Evolutionary conservation across 2,113 vertebrate species (phyloP).

Genomic region (human (Homo sapiens)): DNA sequence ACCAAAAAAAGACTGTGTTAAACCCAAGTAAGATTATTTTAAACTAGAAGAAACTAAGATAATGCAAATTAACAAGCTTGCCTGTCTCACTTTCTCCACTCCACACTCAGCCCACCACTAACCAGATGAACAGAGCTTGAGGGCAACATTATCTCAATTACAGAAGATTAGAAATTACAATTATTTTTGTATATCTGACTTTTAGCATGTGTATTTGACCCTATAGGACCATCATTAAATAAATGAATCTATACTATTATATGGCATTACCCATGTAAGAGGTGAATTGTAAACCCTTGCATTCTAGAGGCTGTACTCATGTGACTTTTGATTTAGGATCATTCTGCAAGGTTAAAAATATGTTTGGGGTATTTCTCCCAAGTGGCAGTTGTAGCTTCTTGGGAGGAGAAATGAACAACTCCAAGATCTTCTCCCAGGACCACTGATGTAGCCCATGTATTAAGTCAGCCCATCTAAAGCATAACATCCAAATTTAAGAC

Average conservation of each 20-base stretch:
- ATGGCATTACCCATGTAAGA: background rate
- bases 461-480: background rate
- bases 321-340: background rate
- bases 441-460: background rate
- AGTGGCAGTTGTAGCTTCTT: background rate
- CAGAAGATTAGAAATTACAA: slow-evolving; percentile 8
- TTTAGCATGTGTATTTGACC: background rate
- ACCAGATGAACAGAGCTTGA: background rate
- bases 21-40: background rate
- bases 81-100: background rate
- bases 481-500: background rate
- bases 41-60: background rate
- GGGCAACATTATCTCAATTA: background rate
- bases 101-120: background rate
- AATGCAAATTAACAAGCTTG: background rate
- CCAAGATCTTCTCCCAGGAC: background rate
- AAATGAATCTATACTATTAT: background rate
- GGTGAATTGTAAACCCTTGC: background rate
- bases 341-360: slow-evolving; percentile 5
- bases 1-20: background rate
- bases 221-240: background rate
- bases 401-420: background rate
- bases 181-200: background rate
- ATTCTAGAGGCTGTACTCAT: background rate
- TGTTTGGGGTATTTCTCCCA: background rate